phyloP scores from a whole-genome alignment of 2,113 vertebrate species.

The Stegostoma tigrinum region DNA sequence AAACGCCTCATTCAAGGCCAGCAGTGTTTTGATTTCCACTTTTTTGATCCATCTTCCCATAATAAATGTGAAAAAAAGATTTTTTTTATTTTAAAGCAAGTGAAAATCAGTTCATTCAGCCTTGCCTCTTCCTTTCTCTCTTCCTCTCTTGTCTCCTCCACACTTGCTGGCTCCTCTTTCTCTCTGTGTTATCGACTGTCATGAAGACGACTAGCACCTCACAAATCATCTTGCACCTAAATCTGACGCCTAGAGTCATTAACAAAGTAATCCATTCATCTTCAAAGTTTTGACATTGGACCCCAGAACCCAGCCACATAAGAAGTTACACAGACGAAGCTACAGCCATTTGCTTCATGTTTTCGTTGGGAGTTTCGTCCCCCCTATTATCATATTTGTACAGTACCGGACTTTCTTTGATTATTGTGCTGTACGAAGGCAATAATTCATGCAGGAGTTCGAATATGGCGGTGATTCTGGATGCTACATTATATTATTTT shows the following conservation, averaged over 20 bases:
- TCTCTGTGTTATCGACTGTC: slow-evolving; percentile 75
- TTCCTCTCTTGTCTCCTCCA: slow-evolving; percentile 60
- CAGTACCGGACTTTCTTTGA: slow-evolving; percentile 19
- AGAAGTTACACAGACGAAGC: slow-evolving; percentile 54
- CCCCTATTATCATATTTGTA: slow-evolving; percentile 47
- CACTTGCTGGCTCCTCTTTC: slow-evolving; percentile 63
- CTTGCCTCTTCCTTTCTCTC: slow-evolving; percentile 46
- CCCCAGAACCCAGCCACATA: slow-evolving; percentile 56
- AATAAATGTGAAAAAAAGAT: slow-evolving; percentile 33
- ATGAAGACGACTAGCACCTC: slow-evolving; percentile 76
- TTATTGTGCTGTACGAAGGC: slow-evolving; percentile 47
- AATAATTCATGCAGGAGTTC: slow-evolving; percentile 44
- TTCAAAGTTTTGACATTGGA: slow-evolving; percentile 75
- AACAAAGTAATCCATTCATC: slow-evolving; percentile 83
- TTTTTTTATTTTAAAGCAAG: slow-evolving; percentile 44
- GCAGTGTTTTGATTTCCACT: slow-evolving; percentile 85
- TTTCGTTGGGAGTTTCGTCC: slow-evolving; percentile 43
- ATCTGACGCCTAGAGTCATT: slow-evolving; percentile 76
- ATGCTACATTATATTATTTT: slow-evolving; percentile 16
- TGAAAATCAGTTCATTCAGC: slow-evolving; percentile 47
- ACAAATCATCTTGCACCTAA: slow-evolving; percentile 79
- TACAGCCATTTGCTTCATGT: slow-evolving; percentile 40
- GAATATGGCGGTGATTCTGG: slow-evolving; percentile 34
- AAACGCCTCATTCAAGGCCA: slow-evolving; percentile 91
- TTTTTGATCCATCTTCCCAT: slow-evolving; percentile 61